Conservation (phyloP, 2,113 vertebrate genomes). For the Thermophis baileyi region DNA sequence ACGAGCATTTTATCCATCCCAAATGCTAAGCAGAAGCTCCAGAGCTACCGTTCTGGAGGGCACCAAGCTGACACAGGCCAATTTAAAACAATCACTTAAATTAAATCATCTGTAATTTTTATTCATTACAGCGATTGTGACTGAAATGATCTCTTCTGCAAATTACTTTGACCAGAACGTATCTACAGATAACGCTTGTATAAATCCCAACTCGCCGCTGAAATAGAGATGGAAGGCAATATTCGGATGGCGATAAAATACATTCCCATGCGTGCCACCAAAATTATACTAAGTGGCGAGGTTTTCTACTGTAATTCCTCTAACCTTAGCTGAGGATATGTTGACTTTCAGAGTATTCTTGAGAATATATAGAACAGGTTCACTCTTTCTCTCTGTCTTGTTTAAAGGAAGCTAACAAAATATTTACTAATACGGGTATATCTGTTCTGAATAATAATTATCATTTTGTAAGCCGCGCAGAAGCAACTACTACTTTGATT, state of each 20-base stretch:
- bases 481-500: neutral
- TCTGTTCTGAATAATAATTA: neutral
- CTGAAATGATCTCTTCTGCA: neutral
- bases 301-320: neutral
- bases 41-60: neutral
- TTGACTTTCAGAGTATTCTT: neutral
- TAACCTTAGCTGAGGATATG: neutral
- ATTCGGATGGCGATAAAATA: neutral
- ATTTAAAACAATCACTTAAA: neutral
- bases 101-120: neutral
- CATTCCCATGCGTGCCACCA: neutral
- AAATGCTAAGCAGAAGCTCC: neutral
- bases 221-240: neutral
- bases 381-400: neutral
- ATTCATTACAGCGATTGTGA: neutral
- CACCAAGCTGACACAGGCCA: neutral
- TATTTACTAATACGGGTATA: neutral
- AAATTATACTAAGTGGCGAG: neutral
- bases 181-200: neutral
- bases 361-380: neutral
- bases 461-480: neutral
- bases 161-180: neutral
- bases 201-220: neutral
- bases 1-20: neutral
- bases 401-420: neutral